These are phyloP conservation scores for Gastrophryne carolinensis DNA, from an alignment of 2,797 vertebrate genomes.

Conservation along the genomic window DNA sequence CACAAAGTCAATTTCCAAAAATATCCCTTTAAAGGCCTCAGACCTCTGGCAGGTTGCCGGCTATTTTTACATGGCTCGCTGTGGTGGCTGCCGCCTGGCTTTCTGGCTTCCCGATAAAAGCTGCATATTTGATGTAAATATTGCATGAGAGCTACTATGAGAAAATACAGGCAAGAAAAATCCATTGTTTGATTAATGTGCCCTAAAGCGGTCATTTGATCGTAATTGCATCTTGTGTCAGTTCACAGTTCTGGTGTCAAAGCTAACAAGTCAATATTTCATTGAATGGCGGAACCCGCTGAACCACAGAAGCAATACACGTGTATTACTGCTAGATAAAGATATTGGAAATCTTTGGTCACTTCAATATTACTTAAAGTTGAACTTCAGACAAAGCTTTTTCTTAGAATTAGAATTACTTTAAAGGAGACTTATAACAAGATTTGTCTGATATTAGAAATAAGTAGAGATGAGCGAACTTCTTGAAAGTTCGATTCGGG, in stretches of 20 bases:
- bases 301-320: neutral
- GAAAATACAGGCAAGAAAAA: slow-evolving; percentile 8
- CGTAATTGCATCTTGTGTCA: slow-evolving; percentile 1
- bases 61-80: neutral
- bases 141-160: slow-evolving; percentile 31
- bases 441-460: too few species aligned
- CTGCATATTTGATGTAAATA: slow-evolving; percentile 24
- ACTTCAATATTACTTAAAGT: too few species aligned
- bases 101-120: neutral
- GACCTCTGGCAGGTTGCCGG: neutral
- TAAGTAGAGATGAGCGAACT: too few species aligned
- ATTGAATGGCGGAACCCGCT: neutral
- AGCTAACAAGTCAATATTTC: neutral
- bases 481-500: too few species aligned
- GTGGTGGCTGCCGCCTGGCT: neutral
- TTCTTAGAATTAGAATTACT: too few species aligned
- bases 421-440: too few species aligned
- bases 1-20: slow-evolving; percentile 4
- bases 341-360: neutral
- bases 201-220: neutral
- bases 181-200: slow-evolving; percentile 18
- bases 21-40: neutral
- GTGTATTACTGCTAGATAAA: neutral
- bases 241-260: neutral
- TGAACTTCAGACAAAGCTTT: too few species aligned